phyloP scores from a whole-genome alignment of 2,888 invertebrate genomes.

The Anarsia innoxiella region DNA sequence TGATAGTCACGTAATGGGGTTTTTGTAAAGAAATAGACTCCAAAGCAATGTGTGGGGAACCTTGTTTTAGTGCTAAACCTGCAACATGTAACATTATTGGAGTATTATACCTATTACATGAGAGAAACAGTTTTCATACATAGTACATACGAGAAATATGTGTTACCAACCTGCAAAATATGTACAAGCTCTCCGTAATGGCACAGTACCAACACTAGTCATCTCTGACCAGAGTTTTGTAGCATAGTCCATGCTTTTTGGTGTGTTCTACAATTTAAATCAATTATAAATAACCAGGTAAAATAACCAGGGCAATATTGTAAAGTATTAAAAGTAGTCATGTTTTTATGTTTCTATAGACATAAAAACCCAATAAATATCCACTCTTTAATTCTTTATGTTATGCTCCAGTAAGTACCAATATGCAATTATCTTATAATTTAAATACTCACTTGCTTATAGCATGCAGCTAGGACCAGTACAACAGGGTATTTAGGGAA shows the following conservation, averaged over 20 bases:
- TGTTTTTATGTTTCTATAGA: too few relatives aligned
- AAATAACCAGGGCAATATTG: too few relatives aligned
- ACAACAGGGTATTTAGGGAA: conserved; percentile 81
- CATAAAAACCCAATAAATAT: too few relatives aligned
- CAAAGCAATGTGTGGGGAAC: conserved; percentile 78
- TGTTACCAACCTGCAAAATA: conserved; percentile 71
- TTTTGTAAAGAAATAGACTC: conserved; percentile 77
- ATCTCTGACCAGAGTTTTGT: conserved; percentile 77
- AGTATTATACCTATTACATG: neutral
- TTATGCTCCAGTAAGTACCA: too few relatives aligned
- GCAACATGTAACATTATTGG: conserved; percentile 18
- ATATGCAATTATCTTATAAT: too few relatives aligned
- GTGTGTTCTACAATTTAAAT: conserved; percentile 82
- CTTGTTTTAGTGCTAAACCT: conserved; percentile 81
- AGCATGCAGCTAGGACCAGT: conserved; percentile 81
- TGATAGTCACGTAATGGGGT: conserved; percentile 78
- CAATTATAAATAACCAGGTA: too few relatives aligned
- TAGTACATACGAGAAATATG: neutral
- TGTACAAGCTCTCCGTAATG: conserved; percentile 77
- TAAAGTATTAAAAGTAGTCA: too few relatives aligned
- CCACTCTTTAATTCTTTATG: too few relatives aligned
- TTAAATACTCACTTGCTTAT: conserved; percentile 79
- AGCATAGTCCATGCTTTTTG: conserved; percentile 78
- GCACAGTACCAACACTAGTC: conserved; percentile 67
- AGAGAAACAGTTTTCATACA: neutral